Percentiles rank a stretch among this genome's conserved stretches.
phyloP scores from a whole-genome alignment of 2,113 vertebrate species.

The Corythoichthys haematopterus region DNA sequence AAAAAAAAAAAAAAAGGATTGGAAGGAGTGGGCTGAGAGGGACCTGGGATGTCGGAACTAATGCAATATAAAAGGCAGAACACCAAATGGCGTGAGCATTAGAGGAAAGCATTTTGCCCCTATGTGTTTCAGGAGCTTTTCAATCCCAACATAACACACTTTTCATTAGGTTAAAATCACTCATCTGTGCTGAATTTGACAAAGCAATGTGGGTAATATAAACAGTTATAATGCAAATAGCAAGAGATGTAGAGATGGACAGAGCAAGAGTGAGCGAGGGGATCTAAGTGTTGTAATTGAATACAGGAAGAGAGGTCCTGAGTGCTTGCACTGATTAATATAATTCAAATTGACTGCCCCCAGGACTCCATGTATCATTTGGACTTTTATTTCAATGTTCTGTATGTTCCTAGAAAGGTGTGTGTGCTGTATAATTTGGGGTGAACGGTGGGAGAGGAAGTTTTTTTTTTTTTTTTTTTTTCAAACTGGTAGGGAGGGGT shows the following conservation, averaged over 20 bases:
- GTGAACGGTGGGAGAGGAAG: slow-evolving; percentile 5
- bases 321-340: slow-evolving; percentile 67
- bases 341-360: slow-evolving; percentile 69
- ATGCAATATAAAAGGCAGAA: slow-evolving; percentile 20
- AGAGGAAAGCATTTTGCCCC: slow-evolving; percentile 22
- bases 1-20: slow-evolving; percentile 14
- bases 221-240: slow-evolving; percentile 51
- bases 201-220: slow-evolving; percentile 57
- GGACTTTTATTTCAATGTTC: slow-evolving; percentile 65
- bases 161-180: slow-evolving; percentile 65
- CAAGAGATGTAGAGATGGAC: slow-evolving; percentile 2
- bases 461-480: slow-evolving; percentile 1
- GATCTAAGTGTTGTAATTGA: slow-evolving; percentile 66
- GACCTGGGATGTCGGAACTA: neutral
- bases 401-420: slow-evolving; percentile 41
- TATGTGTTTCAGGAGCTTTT: slow-evolving; percentile 58
- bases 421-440: slow-evolving; percentile 4
- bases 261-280: slow-evolving; percentile 29
- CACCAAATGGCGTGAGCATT: slow-evolving; percentile 12
- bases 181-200: slow-evolving; percentile 41
- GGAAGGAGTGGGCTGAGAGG: neutral
- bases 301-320: slow-evolving; percentile 63
- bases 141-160: slow-evolving; percentile 52
- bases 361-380: slow-evolving; percentile 57
- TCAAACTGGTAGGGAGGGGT: slow-evolving; percentile 44